Percentiles rank a stretch among this genome's conserved stretches.
These are phyloP conservation scores for Microtus oregoni DNA, from an alignment of 2,113 vertebrate species.

Conservation along the genomic window DNA sequence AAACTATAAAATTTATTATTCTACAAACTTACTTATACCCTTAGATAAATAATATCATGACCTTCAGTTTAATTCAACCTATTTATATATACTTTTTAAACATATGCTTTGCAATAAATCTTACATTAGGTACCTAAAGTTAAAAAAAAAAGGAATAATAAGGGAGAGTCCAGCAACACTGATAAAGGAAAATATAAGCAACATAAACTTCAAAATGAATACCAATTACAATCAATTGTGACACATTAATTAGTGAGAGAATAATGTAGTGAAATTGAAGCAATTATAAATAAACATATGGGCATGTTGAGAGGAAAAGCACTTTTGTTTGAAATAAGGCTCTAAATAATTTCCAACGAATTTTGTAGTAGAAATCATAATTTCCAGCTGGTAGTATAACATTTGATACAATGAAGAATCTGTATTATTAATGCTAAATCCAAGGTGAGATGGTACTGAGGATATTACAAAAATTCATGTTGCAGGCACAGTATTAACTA, in stretches of 20 bases:
- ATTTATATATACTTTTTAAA: not conserved
- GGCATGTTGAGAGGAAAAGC: not conserved
- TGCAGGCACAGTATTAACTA: not conserved
- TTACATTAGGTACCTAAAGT: not conserved
- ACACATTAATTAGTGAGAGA: not conserved
- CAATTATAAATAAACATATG: not conserved
- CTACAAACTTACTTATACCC: not conserved
- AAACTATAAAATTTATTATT: not conserved
- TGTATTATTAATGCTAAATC: not conserved
- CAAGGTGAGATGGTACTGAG: not conserved
- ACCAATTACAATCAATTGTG: not conserved
- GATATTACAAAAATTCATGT: not conserved
- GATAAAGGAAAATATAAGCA: not conserved
- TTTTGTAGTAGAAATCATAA: not conserved
- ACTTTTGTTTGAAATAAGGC: not conserved
- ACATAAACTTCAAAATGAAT: not conserved
- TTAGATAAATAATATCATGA: not conserved
- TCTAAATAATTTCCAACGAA: not conserved
- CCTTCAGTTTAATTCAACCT: not conserved
- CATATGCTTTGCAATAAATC: not conserved
- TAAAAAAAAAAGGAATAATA: not conserved
- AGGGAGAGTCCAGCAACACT: not conserved
- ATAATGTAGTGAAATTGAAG: not conserved
- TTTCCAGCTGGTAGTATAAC: not conserved
- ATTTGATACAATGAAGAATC: not conserved